Evolutionary conservation across 2,113 vertebrate species (phyloP), one percentile per base, ranked within the genome.

Genomic region (Mystacornis crossleyi): DNA sequence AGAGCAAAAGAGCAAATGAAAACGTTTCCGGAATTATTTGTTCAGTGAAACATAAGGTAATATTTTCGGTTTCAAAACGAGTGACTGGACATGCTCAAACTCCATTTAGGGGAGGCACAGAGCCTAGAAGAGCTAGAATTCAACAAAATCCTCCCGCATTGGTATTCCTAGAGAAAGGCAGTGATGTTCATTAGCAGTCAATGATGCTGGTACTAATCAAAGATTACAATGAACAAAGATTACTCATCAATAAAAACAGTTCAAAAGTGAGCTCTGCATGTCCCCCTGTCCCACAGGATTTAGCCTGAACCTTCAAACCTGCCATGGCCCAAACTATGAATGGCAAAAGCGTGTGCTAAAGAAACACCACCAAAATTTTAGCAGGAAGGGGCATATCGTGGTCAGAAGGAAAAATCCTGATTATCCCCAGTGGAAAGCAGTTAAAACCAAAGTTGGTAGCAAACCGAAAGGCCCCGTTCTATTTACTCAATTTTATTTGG

Each of bases 341-440:
- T 3, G 17, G 25, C 24, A 61, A 36, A 86, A 47, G 24, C 25
- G 20, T 0, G 1, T 1, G 1, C 15, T 26, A n/a, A 18, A 47
- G 20, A 53, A 89, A 42, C 6, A 72, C 7, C 38, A 61, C 16
- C 1, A 8, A 8, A 10, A 33, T n/a, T 61, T 53, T 1, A 54
- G 42, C 42, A 84, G 25, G 48, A 70, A 71, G 28, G 7, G 40
- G 6, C 16, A 71, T 11, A 67, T 24, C 24, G 43, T 34, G 14
- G 31, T 13, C 79, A 28, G 43, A 31, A 82, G 31, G 29, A 53
- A 42, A 85, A 91, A 47, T 58, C 55, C 47, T 18, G 4, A 45
- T 73, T 42, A 72, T 18, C 14, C 34, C n/a, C 26, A 47, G 21
- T 10, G 28, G 28, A 54, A 75, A 71, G 43, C 2, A 0, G 33